Evolutionary conservation across 1,140 invertebrate genomes (phyloP).

Genomic region (Dreissena rostriformis): DNA sequence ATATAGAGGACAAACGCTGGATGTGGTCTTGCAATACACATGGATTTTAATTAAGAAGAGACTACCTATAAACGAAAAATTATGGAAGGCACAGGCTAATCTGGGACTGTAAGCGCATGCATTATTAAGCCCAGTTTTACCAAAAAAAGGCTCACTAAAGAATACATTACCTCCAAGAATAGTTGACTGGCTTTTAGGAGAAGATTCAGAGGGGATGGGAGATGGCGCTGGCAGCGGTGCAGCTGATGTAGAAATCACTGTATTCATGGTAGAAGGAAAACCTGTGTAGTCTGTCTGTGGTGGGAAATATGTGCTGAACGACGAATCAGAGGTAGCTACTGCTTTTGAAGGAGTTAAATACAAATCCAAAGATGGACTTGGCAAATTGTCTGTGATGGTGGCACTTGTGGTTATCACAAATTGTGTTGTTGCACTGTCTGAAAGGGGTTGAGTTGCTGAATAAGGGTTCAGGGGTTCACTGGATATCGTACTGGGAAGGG

Average conservation of each 20-base stretch:
- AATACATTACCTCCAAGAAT: slow-evolving; percentile 37
- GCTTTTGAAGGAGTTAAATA: background rate
- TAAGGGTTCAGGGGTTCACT: no score
- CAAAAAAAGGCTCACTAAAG: no score
- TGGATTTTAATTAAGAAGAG: no score
- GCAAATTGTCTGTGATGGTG: background rate
- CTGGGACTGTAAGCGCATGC: no score
- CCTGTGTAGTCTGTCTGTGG: slow-evolving; percentile 11
- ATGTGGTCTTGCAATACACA: no score
- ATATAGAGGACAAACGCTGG: no score
- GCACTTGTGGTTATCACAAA: slow-evolving; percentile 12
- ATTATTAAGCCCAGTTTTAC: no score
- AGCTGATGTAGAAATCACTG: slow-evolving; percentile 1
- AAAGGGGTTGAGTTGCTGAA: no score
- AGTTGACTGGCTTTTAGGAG: slow-evolving; percentile 22
- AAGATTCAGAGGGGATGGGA: slow-evolving; percentile 11
- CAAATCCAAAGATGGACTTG: no score
- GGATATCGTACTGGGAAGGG: no score
- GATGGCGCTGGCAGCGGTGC: slow-evolving; percentile 14
- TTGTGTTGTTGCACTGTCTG: background rate
- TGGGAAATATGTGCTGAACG: slow-evolving; percentile 1
- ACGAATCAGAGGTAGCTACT: background rate
- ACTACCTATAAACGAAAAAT: no score
- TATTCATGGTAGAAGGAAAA: background rate
- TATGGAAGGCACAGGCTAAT: no score